Evolutionary conservation across 2,797 vertebrate genomes (phyloP), one percentile per base, ranked within the genome.

Genomic region (Acomys russatus): DNA sequence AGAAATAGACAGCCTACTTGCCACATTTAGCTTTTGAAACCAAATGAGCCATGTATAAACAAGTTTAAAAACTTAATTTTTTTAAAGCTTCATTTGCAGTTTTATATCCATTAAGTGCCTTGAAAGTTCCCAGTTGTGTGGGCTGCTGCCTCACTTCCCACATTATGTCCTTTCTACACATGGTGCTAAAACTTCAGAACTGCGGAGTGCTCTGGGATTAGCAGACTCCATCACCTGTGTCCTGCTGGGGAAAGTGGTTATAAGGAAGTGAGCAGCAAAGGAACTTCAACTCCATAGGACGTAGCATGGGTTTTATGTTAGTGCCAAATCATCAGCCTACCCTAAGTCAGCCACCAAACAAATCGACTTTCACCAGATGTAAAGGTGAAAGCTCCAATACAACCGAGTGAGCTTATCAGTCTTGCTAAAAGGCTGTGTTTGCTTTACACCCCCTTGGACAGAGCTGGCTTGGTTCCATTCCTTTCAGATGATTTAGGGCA

Each of bases 71-170:
- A 96, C 94, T 97, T 98, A 97, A 97, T 82, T 98, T 98, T 44
- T 98, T 98, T 91, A 96, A 97, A 10, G 90, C 98, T 94, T 98
- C 87, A 66, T 98, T 99, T 98, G 98, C 98, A 96, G 84, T 98
- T 99, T 98, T 98, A 94, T 98, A 98, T 98, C 98, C 98, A 98
- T 98, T 54, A 99, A 99, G 99, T 99, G 99, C 98, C 99, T 99
- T 98, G 96, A 98, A 96, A 98, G 98, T 98, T 98, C 97, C 97
- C 95, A 96, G 96, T 96, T 93, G 96, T 88, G 93, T 77, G 97
- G 98, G 98, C 98, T 98, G 94, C 94, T 97, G 93, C 96, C 96
- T 98, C 98, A 94, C 97, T 94, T 98, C 97, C 97, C 98, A 97
- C 63, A 68, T 6, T 63, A 89, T 96, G 97, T 97, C 97, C 97